These are phyloP conservation scores for Chionoecetes opilio DNA, from an alignment of 1,140 invertebrate species.

Conservation along the genomic window DNA sequence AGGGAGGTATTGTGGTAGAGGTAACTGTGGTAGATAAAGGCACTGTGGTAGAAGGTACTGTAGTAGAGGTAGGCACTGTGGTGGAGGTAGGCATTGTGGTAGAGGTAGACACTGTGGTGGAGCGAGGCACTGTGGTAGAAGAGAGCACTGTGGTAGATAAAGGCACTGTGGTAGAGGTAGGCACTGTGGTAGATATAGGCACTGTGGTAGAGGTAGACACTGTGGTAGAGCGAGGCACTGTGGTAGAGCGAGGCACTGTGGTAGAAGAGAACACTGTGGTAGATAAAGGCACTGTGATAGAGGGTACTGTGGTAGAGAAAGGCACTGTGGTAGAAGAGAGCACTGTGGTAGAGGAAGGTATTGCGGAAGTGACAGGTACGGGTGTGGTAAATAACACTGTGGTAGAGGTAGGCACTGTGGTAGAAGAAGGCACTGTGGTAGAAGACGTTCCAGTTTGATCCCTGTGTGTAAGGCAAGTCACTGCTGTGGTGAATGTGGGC, in stretches of 20 bases:
- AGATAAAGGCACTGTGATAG: neutral
- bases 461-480: too few species aligned
- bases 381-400: neutral
- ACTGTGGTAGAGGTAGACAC: neutral
- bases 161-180: neutral
- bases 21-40: neutral
- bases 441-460: too few species aligned
- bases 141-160: neutral
- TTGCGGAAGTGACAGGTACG: too few species aligned
- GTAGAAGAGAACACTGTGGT: too few species aligned
- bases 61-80: neutral
- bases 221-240: neutral
- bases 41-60: neutral
- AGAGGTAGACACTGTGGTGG: neutral
- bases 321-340: neutral
- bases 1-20: neutral
- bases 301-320: neutral
- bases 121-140: neutral
- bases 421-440: neutral
- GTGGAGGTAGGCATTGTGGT: too few species aligned
- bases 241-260: neutral
- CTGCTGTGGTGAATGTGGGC: neutral
- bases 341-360: neutral
- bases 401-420: neutral
- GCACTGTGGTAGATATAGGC: neutral